Evolutionary conservation across 2,797 vertebrate genomes (phyloP).

Genomic region (Monodelphis domestica): DNA sequence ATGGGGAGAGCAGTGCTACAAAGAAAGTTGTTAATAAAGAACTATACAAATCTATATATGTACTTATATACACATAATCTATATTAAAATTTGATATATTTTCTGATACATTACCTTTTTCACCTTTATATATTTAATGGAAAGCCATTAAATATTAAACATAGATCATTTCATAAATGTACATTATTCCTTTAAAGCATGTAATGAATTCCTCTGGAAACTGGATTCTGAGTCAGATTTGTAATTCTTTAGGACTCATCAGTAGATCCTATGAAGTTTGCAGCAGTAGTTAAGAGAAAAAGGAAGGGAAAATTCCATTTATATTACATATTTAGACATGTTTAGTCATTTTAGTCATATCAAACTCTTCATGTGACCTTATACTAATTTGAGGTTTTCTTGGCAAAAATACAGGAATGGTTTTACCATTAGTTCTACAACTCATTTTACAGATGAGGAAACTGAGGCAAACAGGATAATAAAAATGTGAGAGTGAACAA

Average conservation of each 20-base stretch:
- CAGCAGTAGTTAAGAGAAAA: too few relatives aligned
- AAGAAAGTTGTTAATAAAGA: constrained; percentile 29
- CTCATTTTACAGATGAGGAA: too few relatives aligned
- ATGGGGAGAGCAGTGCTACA: background rate
- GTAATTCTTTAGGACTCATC: constrained; percentile 79
- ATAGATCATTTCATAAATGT: constrained; percentile 33
- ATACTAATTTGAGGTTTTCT: too few relatives aligned
- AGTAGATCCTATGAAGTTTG: too few relatives aligned
- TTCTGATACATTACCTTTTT: constrained; percentile 51
- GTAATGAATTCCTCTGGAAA: constrained; percentile 87
- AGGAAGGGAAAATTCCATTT: too few relatives aligned
- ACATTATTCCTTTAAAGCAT: constrained; percentile 84
- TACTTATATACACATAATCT: background rate
- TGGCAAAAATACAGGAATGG: too few relatives aligned
- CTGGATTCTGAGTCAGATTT: constrained; percentile 84
- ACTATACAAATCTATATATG: background rate
- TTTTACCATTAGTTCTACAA: too few relatives aligned
- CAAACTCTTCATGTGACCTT: too few relatives aligned
- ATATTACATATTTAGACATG: too few relatives aligned
- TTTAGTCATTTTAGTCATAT: too few relatives aligned
- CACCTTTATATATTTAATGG: background rate
- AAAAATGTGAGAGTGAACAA: background rate
- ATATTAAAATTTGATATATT: constrained; percentile 8
- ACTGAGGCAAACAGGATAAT: too few relatives aligned
- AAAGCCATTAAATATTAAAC: constrained; percentile 45